Base-by-base conservation (phyloP, 2,888 invertebrate genomes). In the Nymphalis polychloros region DNA sequence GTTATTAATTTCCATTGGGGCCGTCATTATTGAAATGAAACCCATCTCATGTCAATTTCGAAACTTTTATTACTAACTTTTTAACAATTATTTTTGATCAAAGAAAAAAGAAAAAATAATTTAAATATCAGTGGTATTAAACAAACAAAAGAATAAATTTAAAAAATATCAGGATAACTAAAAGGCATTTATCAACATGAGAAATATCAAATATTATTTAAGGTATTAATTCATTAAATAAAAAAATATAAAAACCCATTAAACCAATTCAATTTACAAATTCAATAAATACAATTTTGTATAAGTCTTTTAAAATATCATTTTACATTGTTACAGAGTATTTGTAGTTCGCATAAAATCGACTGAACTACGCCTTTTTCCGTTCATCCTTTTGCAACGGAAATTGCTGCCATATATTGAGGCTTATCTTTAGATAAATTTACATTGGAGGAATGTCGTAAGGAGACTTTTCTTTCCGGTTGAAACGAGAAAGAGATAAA, bases 321-420 rank as follows among this genome's bases (percentile, higher is more conserved):
- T 61, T n/a, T n/a, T 61, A 61, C 49, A 57, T 50, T 57, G 64
- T 63, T 55, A 77, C 73, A 77, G 79, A 83, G 83, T 81, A 82
- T 84, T 83, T 79, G 79, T 68, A 68, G 77, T 76, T 75, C 76
- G 79, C 79, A 79, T 85, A 85, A 87, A 87, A 79, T 79, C 79
- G 55, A 53, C 79, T 81, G 76, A 80, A 79, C 73, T 84, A 81
- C 81, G 79, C 78, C 79, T 59, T 70, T 84, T 85, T 84, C 86
- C 86, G 84, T 84, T 88, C 85, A 81, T 85, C 86, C 87, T 85
- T 85, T 79, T 76, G 77, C 74, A 73, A 76, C 84, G 89, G 88
- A 89, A 89, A 90, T 90, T 88, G 89, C 85, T 77, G 78, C 87
- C 85, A 87, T 89, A 89, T 86, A 88, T 89, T 79, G 87, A 80